Evolutionary conservation across 2,797 vertebrate genomes (phyloP), one percentile per base, ranked within the genome.

Genomic region (Selene dorsalis): DNA sequence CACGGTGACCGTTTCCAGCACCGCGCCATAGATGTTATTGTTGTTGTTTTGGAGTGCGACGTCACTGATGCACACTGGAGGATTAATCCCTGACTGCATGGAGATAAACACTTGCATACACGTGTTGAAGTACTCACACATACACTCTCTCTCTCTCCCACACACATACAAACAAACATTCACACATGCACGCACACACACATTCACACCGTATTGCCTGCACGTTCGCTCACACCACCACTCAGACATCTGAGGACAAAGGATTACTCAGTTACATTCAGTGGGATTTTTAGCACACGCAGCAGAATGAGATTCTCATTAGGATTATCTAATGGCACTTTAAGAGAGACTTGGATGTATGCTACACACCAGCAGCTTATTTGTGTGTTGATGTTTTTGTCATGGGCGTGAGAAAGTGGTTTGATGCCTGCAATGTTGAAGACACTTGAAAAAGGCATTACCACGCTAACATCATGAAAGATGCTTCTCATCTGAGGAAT

Each of bases 21-120:
- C 74, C 3, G 5, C 50, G 0, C 28, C 4, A 3, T 76, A 16
- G 38, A 74, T 85, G 78, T 43, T 78, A 41, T 72, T 83, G 73
- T 87, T 79, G 75, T 88, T 84, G 88, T 89, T 88, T 79, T 84
- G 80, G 56, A 83, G 69, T 68, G 64, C 79, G 80, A 84, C n/a
- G 53, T 84, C 84, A 76, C 70, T 2, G 50, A 50, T 67, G 64
- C 84, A 74, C 64, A 58, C 73, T 71, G 73, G 50, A 78, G 76
- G 74, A 87, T 85, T 89, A 89, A 85, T 87, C 80, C 60, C 48
- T 18, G 39, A 72, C 79, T 77, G 73, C 59, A 9, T 48, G 43
- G 62, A 83, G 80, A 87, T 81, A 84, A 88, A 85, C 74, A 47
- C 82, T 47, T 24, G 30, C 60, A 55, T 47, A 32, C 84, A 85